Conservation (phyloP, 2,113 vertebrate species). For the Neodon shergylaensis region DNA sequence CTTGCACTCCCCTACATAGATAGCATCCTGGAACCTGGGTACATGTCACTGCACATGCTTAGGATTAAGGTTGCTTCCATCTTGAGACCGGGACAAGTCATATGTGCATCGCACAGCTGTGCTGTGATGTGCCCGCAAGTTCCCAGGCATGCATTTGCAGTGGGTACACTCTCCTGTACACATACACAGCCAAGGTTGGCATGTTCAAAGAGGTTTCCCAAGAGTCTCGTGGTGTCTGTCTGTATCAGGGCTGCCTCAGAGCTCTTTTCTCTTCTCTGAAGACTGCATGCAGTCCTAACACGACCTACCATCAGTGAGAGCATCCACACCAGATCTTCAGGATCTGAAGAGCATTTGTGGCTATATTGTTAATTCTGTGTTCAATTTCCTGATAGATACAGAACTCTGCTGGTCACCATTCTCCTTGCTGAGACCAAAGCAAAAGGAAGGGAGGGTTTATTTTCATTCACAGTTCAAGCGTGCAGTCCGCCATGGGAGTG, state of each 20-base stretch:
- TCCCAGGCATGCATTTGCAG: neutral
- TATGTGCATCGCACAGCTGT: rapidly evolving
- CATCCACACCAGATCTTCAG: neutral
- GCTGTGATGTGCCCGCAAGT: neutral
- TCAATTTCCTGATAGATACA: neutral
- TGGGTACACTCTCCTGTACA: rapidly evolving
- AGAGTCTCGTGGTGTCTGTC: neutral
- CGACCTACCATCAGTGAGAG: neutral
- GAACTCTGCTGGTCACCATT: neutral
- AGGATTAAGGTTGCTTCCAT: neutral
- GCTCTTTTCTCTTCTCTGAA: neutral
- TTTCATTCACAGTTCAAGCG: neutral
- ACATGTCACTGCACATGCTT: rapidly evolving
- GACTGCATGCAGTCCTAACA: neutral
- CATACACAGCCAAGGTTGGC: neutral
- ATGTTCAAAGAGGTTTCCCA: neutral
- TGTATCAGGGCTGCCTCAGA: neutral
- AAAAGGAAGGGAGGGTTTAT: neutral
- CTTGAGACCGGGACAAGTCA: neutral
- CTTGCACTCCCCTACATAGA: too few species aligned
- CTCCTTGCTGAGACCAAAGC: neutral
- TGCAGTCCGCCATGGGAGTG: neutral
- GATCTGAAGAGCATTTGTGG: neutral
- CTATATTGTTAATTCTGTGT: neutral
- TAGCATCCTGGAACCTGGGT: neutral